phyloP scores from a whole-genome alignment of 2,888 invertebrate genomes.

The Caradrina kadenii region DNA sequence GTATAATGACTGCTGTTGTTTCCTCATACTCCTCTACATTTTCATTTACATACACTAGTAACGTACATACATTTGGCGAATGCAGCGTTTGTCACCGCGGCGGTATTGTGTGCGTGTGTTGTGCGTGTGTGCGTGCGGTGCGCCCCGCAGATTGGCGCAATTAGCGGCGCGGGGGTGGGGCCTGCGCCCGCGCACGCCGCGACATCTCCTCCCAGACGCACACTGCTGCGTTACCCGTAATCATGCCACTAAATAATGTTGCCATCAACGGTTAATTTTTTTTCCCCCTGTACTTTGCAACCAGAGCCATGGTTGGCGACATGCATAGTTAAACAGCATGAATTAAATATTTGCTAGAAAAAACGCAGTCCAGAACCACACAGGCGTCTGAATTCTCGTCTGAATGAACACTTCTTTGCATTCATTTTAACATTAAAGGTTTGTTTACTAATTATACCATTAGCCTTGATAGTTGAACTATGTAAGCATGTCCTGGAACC shows the following conservation, averaged over 20 bases:
- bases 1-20: constrained; percentile 61
- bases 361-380: constrained; percentile 54
- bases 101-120: constrained; percentile 70
- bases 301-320: constrained; percentile 65
- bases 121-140: constrained; percentile 79
- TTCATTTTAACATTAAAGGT: constrained; percentile 53
- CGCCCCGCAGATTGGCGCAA: constrained; percentile 88
- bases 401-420: constrained; percentile 61
- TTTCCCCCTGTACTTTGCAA: constrained; percentile 71
- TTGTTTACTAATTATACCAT: constrained; percentile 49
- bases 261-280: constrained; percentile 83
- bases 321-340: constrained; percentile 71
- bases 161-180: constrained; percentile 85
- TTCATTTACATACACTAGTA: constrained; percentile 66
- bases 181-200: constrained; percentile 84
- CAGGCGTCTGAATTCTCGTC: constrained; percentile 60
- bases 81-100: constrained; percentile 73
- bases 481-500: constrained; percentile 10
- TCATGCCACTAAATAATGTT: constrained; percentile 78
- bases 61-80: constrained; percentile 76
- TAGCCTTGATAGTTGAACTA: constrained; percentile 37
- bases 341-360: constrained; percentile 71
- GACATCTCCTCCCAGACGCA: constrained; percentile 86
- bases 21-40: constrained; percentile 60
- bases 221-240: constrained; percentile 62